Evolutionary conservation across 2,797 vertebrate genomes (phyloP).

Genomic region (Acanthurus leucopareius): DNA sequence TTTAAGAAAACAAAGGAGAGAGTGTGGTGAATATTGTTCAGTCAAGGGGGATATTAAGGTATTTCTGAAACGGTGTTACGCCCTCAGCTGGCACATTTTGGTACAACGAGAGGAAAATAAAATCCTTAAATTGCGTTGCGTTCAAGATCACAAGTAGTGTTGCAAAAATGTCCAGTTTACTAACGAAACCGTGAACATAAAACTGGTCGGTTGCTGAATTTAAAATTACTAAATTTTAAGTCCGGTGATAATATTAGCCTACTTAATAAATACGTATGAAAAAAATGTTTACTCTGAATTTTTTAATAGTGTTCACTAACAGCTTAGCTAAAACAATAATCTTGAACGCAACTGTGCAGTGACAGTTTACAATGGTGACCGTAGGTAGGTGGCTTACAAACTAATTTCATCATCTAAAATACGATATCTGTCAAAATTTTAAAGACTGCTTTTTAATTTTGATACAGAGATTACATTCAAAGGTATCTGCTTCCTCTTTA

Average conservation of each 20-base stretch:
- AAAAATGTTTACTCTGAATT: rapidly evolving
- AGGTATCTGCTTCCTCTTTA: neutral
- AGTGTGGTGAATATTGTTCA: neutral
- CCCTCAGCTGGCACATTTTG: constrained; percentile 38
- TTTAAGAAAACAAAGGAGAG: neutral
- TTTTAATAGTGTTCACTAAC: neutral
- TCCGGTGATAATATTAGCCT: rapidly evolving
- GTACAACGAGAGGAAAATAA: neutral
- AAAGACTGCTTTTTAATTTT: neutral
- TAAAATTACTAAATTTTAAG: rapidly evolving
- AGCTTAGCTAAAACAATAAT: neutral
- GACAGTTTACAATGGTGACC: constrained; percentile 70
- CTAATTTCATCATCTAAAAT: neutral
- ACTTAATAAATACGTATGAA: neutral
- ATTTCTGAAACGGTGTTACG: constrained; percentile 14
- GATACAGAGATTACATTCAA: neutral
- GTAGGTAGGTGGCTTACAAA: constrained; percentile 67
- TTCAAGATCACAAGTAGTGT: constrained; percentile 49
- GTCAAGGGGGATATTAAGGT: neutral
- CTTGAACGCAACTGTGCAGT: constrained; percentile 54
- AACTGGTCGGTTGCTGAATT: rapidly evolving
- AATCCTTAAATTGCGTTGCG: constrained; percentile 5
- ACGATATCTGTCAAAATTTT: neutral
- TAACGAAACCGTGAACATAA: neutral
- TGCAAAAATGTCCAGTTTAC: neutral